Base-by-base conservation (phyloP, 1,140 invertebrate species). In the Drosophila kepulauana region DNA sequence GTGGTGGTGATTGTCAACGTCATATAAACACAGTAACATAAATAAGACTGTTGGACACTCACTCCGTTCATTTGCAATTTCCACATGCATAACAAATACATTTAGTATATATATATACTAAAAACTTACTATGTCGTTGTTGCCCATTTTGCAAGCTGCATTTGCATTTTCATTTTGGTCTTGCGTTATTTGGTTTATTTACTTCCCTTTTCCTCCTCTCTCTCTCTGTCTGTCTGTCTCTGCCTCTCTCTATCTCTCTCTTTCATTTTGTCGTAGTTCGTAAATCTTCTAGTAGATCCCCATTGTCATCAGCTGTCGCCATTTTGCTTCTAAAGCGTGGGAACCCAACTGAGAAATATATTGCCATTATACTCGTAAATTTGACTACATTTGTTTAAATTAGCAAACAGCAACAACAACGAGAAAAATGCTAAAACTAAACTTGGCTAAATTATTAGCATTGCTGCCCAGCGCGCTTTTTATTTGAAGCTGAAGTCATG, bases 11-110 rank as follows among this genome's bases (percentile, higher is more conserved):
- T 67, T 28, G 38, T 57, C 45, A 52, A 63, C 16, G 38, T 64
- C 25, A 59, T 56, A 75, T 15, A 74, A 75, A 75, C 82, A 87
- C 33, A 74, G 79, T 82, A 82, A 82, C 82, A 87, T 82, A 88
- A 82, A 88, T 87, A 82, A 87, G 68, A 62, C 67, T 33, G 48
- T 33, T 49, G 68, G 38, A n/a, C 58, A 81, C 75, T 28, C 25
- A 16, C 49, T 52, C 67, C 63, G 61, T 78, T 62, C n/a, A 43
- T 65, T 72, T 57, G 62, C 57, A 51, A 30, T 68, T 45, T 13
- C 51, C 51, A 52, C 51, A 33, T 52, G 30, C n/a, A 25, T 25
- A 11, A n/a, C 33, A 38, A 10, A 10, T 2, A 38, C 35, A 38
- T 38, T 8, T 38, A 38, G 48, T 51, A 51, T 16, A 51, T 51